Conservation (phyloP, 1,140 invertebrate species). For the Adelges cooleyi region DNA sequence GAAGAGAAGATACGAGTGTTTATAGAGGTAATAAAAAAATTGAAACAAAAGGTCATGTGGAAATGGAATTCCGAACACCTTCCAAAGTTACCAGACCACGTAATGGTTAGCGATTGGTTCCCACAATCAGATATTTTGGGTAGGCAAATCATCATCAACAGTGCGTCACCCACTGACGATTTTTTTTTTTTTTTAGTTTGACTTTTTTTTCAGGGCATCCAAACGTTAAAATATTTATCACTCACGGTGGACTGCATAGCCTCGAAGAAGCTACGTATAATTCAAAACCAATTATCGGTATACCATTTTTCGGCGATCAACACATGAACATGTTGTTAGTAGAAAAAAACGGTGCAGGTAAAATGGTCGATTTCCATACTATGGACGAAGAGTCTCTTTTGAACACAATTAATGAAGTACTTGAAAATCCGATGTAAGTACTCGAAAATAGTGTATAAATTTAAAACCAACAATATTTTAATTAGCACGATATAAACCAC, state of each 20-base stretch:
- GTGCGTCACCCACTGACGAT: too few species aligned
- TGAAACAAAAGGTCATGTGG: constrained; percentile 19
- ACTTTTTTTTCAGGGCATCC: constrained; percentile 30
- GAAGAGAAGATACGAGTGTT: constrained; percentile 19
- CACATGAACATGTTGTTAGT: too few species aligned
- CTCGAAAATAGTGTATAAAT: too few species aligned
- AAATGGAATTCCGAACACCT: constrained; percentile 15
- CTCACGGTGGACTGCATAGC: constrained; percentile 57
- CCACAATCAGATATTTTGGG: constrained; percentile 24
- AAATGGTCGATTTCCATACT: too few species aligned
- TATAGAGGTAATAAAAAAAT: constrained; percentile 5
- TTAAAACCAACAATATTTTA: too few species aligned
- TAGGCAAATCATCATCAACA: background rate
- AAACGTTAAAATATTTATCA: constrained; percentile 45
- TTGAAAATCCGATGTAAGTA: too few species aligned
- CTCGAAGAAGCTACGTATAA: constrained; percentile 57
- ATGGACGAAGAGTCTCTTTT: too few species aligned
- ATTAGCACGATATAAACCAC: too few species aligned
- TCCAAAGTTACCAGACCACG: background rate
- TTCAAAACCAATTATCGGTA: constrained; percentile 53
- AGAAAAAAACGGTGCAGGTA: too few species aligned
- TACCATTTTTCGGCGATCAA: too few species aligned
- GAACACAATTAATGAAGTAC: too few species aligned
- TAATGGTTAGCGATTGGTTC: constrained; percentile 20
- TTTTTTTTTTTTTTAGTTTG: too few species aligned